phyloP scores from a whole-genome alignment of 2,113 vertebrate genomes.

The Phycodurus eques region DNA sequence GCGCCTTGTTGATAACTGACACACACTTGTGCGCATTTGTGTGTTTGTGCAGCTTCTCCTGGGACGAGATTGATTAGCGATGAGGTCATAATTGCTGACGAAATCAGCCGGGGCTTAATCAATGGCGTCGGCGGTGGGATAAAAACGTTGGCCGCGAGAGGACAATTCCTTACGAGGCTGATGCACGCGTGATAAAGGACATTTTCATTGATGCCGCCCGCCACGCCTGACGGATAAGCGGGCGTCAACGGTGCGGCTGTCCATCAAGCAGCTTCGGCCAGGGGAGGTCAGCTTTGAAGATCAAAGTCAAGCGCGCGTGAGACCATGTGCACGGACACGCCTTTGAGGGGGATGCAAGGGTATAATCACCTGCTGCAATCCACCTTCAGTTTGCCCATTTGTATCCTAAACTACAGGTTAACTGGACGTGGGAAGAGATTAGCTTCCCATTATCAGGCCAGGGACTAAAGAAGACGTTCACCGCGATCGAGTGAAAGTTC shows the following conservation, averaged over 20 bases:
- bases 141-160: conserved; percentile 63
- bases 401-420: conserved; percentile 46
- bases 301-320: conserved; percentile 61
- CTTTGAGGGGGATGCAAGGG: conserved; percentile 46
- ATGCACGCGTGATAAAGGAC: conserved; percentile 74
- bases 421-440: conserved; percentile 54
- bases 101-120: conserved; percentile 70
- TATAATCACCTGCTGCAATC: conserved; percentile 50
- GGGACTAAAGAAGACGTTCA: background rate
- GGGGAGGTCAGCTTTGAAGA: conserved; percentile 75
- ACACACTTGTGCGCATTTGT: background rate
- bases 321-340: conserved; percentile 42
- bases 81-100: conserved; percentile 75
- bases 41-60: conserved; percentile 11
- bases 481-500: background rate
- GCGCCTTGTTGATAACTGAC: conserved; percentile 32
- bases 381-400: conserved; percentile 55
- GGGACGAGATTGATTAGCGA: conserved; percentile 65
- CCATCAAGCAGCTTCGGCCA: conserved; percentile 63
- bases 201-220: conserved; percentile 72
- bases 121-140: conserved; percentile 67
- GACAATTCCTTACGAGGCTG: conserved; percentile 71
- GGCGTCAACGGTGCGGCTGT: conserved; percentile 56
- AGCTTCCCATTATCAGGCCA: background rate
- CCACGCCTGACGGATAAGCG: conserved; percentile 70